Evolutionary conservation across 1,140 invertebrate genomes (phyloP).

Genomic region (Drosophila orena): DNA sequence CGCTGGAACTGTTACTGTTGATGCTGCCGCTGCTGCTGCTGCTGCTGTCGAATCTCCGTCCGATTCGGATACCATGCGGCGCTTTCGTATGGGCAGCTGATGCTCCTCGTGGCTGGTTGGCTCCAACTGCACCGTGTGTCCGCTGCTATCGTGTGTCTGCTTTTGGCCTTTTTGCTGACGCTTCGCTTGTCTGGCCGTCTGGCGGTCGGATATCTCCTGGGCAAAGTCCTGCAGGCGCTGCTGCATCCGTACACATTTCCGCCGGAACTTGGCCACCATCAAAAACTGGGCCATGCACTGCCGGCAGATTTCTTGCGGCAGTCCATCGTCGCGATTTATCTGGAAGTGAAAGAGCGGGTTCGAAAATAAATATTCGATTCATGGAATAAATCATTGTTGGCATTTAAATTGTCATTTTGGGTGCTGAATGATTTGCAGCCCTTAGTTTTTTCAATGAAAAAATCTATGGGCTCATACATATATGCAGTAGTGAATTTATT

Average conservation of each 20-base stretch:
- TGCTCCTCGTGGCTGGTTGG: no score
- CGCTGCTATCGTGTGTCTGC: neutral
- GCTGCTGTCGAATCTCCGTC: neutral
- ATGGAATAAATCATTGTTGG: conserved; percentile 9
- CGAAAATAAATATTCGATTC: conserved; percentile 5
- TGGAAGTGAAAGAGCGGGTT: conserved; percentile 34
- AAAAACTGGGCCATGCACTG: conserved; percentile 79
- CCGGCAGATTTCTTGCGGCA: conserved; percentile 76
- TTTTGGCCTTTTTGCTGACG: conserved; percentile 18
- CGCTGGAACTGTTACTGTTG: neutral
- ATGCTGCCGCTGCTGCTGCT: neutral
- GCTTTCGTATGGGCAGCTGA: conserved; percentile 27
- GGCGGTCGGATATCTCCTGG: conserved; percentile 46
- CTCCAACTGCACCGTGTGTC: no score
- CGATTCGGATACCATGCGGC: conserved; percentile 37
- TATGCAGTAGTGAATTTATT: neutral
- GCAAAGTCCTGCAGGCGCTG: conserved; percentile 59
- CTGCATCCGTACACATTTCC: conserved; percentile 74
- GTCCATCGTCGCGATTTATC: conserved; percentile 72
- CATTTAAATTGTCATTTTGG: conserved; percentile 6
- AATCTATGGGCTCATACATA: neutral
- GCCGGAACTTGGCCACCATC: conserved; percentile 79
- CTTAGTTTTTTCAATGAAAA: neutral
- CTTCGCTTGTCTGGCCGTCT: conserved; percentile 25
- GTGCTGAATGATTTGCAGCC: conserved; percentile 6